Evolutionary conservation across 1,140 invertebrate species (phyloP).

Genomic region (Antheraea pernyi): DNA sequence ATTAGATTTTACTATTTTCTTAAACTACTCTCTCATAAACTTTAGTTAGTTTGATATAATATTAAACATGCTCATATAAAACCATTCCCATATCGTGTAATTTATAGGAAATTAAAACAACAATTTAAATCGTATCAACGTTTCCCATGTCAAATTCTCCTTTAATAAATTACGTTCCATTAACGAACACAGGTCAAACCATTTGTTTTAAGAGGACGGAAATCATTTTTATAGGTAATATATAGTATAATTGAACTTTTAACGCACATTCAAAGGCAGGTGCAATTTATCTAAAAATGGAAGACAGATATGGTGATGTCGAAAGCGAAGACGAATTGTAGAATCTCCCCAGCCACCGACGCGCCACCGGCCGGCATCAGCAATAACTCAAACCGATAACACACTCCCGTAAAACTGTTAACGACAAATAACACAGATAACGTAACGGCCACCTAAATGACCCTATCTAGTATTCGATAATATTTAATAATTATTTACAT

Average conservation of each 20-base stretch:
- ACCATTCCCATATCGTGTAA: not conserved
- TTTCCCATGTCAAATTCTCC: not conserved
- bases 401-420: slow-evolving; percentile 57
- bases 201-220: not conserved
- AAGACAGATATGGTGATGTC: slow-evolving; percentile 28
- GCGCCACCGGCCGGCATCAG: slow-evolving; percentile 28
- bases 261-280: slow-evolving; percentile 16
- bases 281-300: slow-evolving; percentile 33
- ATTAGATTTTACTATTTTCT: too few species aligned
- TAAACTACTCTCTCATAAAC: too few species aligned
- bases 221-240: not conserved
- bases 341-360: slow-evolving; percentile 28
- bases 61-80: not conserved
- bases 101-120: not conserved
- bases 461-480: slow-evolving; percentile 70
- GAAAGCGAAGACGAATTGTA: slow-evolving; percentile 49
- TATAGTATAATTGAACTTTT: not conserved
- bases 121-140: not conserved
- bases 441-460: slow-evolving; percentile 69
- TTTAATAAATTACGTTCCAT: not conserved
- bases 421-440: slow-evolving; percentile 75
- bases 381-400: slow-evolving; percentile 72
- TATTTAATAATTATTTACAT: slow-evolving; percentile 75
- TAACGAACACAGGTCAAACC: not conserved
- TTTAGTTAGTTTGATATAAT: too few species aligned